Base-by-base conservation (phyloP, 1,140 invertebrate genomes). In the Mactra quadrangularis region DNA sequence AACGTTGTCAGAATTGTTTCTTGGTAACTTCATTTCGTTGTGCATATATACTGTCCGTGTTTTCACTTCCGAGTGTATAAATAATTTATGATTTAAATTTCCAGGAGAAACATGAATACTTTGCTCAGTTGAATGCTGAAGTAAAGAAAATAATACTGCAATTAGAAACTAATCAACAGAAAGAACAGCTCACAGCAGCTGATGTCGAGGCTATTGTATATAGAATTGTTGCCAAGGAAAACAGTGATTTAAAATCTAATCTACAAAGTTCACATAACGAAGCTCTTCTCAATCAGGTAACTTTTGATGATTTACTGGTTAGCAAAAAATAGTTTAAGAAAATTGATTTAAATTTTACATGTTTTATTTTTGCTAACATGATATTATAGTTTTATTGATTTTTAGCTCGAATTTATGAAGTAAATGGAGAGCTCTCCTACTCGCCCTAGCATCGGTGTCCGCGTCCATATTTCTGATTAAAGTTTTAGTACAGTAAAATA, bases 161-260 rank as follows among this genome's bases (percentile, higher is more conserved):
- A 76, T 38, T 87, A 50, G 64, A 83, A 31, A 31, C 71, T 3
- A 76, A 57, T 13, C 50, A 78, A 4, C 47, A 55, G 35, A 68
- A 60, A 47, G 55, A 77, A 9, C 27, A 78, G 13, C 59, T 89
- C 17, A 83, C 83, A 1, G 55, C 17, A 13, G 62, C 57, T 13
- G 88, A 88, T 70, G 86, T 88, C 3, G 86, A 87, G 60, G 66
- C 52, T 6, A 88, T 88, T 41, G 85, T 87, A 22, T 33, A 78
- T 15, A 59, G 68, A 15, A 83, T 88, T 27, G 31, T 89, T 9
- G 50, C 53, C 13, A 15, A 82, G 41, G 77, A 86, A 64, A 47
- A 85, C 6, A 35, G 47, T 57, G 52, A 33, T 33, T 47, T 85
- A 29, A 83, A 55, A 53, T 45, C 86, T 17, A 68, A 55, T 13